phyloP scores from a whole-genome alignment of 1,140 invertebrate species.

The Drosophila ercepeae region DNA sequence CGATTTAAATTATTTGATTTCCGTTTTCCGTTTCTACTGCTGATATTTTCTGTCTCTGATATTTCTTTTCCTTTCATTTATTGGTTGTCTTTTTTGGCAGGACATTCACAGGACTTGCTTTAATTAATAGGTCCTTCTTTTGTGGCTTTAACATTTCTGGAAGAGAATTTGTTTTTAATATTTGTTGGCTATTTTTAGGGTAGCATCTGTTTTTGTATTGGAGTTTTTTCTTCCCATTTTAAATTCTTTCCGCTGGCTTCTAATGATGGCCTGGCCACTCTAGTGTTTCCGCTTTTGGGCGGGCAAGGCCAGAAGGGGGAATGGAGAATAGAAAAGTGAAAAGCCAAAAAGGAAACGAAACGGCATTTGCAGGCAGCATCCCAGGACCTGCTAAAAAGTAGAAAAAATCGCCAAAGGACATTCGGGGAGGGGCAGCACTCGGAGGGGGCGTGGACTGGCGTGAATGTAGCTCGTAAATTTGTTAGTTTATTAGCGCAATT shows the following conservation, averaged over 20 bases:
- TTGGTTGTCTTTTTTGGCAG: background rate
- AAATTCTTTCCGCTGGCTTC: slow-evolving; percentile 38
- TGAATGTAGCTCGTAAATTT: slow-evolving; percentile 80
- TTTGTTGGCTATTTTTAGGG: no score
- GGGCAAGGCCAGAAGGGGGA: slow-evolving; percentile 25
- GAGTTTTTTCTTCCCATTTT: background rate
- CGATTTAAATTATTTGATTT: slow-evolving; percentile 82
- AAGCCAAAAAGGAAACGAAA: slow-evolving; percentile 28
- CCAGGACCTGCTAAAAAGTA: slow-evolving; percentile 1
- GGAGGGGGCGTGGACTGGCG: slow-evolving; percentile 48
- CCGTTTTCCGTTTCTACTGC: slow-evolving; percentile 43
- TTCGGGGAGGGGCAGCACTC: no score
- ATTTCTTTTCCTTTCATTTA: background rate
- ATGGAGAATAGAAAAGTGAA: slow-evolving; percentile 20
- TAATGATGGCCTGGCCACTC: slow-evolving; percentile 79
- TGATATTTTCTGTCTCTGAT: background rate
- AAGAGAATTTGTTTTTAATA: background rate
- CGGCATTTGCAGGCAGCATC: slow-evolving; percentile 35
- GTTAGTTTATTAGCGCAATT: slow-evolving; percentile 82
- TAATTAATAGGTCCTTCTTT: no score
- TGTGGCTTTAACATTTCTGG: background rate
- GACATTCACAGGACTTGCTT: background rate
- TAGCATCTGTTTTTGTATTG: slow-evolving; percentile 1
- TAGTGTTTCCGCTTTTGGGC: slow-evolving; percentile 55
- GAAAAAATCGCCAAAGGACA: background rate